Conservation (phyloP, 2,797 vertebrate genomes). For the Percopsis omiscomaycus region DNA sequence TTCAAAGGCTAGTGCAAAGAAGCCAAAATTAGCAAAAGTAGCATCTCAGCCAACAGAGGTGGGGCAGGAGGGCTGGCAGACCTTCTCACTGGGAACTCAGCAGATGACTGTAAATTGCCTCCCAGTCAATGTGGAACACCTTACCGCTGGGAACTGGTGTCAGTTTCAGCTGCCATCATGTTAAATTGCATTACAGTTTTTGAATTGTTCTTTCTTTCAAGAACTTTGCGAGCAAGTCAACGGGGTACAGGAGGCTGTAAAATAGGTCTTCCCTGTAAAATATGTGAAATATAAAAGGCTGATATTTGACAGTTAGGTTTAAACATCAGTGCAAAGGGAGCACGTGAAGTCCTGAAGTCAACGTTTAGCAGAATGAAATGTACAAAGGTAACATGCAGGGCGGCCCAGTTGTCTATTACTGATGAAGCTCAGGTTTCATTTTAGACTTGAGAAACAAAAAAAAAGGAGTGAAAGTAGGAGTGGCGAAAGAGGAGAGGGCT, state of each 20-base stretch:
- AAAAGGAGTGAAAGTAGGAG: constrained; percentile 5
- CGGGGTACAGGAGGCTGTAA: constrained; percentile 27
- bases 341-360: constrained; percentile 17
- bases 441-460: constrained; percentile 12
- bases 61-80: constrained; percentile 48
- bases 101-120: constrained; percentile 30
- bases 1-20: constrained; percentile 39
- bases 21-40: constrained; percentile 67
- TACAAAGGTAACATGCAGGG: constrained; percentile 28
- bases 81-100: constrained; percentile 35
- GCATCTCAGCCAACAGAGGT: constrained; percentile 46
- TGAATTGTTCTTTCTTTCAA: constrained; percentile 23
- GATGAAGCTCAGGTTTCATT: constrained; percentile 36
- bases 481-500: constrained; percentile 11
- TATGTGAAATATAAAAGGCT: constrained; percentile 42
- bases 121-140: constrained; percentile 16
- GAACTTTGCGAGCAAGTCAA: constrained; percentile 2
- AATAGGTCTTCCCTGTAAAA: constrained; percentile 44
- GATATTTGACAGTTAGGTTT: constrained; percentile 52
- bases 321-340: constrained; percentile 27
- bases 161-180: constrained; percentile 35
- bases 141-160: constrained; percentile 41
- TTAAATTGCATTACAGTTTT: constrained; percentile 33
- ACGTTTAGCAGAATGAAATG: constrained; percentile 30
- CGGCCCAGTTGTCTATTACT: constrained; percentile 15